Base-by-base conservation (phyloP, 2,113 vertebrate species). In the Erinaceus europaeus region DNA sequence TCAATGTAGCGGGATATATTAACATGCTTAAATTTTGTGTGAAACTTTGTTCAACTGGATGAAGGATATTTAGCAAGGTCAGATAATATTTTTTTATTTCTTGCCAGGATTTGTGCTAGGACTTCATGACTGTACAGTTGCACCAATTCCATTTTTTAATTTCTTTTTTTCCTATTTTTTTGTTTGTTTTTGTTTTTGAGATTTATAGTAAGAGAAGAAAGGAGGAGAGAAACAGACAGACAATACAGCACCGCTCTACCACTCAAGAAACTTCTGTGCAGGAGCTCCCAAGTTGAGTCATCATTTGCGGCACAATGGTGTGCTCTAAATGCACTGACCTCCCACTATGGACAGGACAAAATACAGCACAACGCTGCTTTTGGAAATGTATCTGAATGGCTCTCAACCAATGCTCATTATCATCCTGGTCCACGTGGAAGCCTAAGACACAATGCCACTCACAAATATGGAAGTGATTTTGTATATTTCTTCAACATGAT, bases 11-110 rank as follows among this genome's bases (percentile, higher is more conserved):
- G 89, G 40, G 72, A 40, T 10, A 48, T 48, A 62, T 65, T 86
- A 90, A 61, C 71, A 59, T 76, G 40, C 79, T 52, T 25, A 57
- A 69, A 0, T 87, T 95, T 82, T 80, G 71, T 62, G 90, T 40
- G 20, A 84, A 90, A 50, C 12, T 68, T 83, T 77, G 44, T 55
- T 76, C 57, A 73, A 48, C n/a, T 90, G 44, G 20, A 65, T 80
- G 34, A 53, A 44, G 8, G 46, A 14, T 89, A 44, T 52, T 61
- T 90, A 81, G 95, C 55, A 76, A 80, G 73, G 32, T 90, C 57
- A 38, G 48, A 7, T 34, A 89, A 5, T 59, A 65, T 73, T 68
- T 92, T 38, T 72, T 77, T 87, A 65, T 61, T 62, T n/a, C n/a
- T n/a, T n/a, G n/a, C n/a, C n/a, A n/a, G n/a, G n/a, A n/a, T n/a